Base-by-base conservation (phyloP, 2,888 invertebrate genomes). In the Dysmachus trigonus region DNA sequence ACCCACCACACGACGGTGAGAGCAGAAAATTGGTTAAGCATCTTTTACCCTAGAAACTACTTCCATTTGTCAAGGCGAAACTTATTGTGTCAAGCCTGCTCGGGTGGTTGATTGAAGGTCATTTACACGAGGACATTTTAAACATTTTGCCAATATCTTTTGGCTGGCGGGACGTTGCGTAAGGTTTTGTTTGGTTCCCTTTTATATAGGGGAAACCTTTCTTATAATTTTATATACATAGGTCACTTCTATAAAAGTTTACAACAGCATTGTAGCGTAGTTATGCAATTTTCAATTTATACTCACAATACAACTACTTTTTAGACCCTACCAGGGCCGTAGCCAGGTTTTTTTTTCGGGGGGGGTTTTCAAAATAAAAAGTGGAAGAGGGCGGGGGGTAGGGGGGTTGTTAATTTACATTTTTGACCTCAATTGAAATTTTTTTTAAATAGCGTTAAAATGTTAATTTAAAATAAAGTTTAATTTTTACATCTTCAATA, bases 51-150 rank as follows among this genome's bases (percentile, higher is more conserved):
- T 77, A 30, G 47, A 35, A 77, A 77, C 22, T 77, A 41, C 41
- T 41, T 77, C 27, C 77, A 77, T 41, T 77, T 77, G 76, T 77
- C 77, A 76, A 76, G 76, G 76, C 31, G 41, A 76, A 76, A 76
- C 38, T 76, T 27, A 38, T 76, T 41, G 76, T 76, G 76, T 76
- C 27, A 47, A 77, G 77, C n/a, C 30, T 41, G 41, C 47, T 76
- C 22, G 22, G 35, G 13, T 38, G 38, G 18, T 51, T 47, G 47
- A 77, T 41, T 77, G 77, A 51, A 77, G 77, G 77, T 77, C 47
- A 77, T 77, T 77, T 77, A 77, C 77, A 47, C 77, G 35, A 76
- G 38, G 22, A 15, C 38, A 22, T 62, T 62, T 62, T 62, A 62
- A 27, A 62, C 62, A 62, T 27, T 27, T 62, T 13, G 27, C 13